Evolutionary conservation across 2,888 invertebrate species (phyloP).

Genomic region (Ditula angustiorana): DNA sequence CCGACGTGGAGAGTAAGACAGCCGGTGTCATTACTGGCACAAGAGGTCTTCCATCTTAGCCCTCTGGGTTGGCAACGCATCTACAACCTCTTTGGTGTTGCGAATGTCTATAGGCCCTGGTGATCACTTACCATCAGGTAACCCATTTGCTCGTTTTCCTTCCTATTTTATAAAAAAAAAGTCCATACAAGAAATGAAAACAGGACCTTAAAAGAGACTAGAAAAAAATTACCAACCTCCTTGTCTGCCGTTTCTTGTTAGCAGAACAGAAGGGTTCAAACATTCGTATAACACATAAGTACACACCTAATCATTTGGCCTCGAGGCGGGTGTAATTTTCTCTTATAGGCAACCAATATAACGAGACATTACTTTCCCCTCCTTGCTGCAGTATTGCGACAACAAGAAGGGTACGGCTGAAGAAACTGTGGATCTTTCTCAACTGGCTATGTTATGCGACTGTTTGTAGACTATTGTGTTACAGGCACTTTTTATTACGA

Average conservation of each 20-base stretch:
- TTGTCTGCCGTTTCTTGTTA: conserved; percentile 39
- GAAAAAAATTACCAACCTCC: conserved; percentile 4
- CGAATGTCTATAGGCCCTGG: too few relatives aligned
- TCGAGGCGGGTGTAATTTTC: conserved; percentile 53
- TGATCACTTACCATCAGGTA: too few relatives aligned
- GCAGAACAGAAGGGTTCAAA: conserved; percentile 34
- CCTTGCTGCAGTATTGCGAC: background rate
- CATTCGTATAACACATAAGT: conserved; percentile 47
- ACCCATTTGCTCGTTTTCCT: too few relatives aligned
- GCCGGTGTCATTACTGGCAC: too few relatives aligned
- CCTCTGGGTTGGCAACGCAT: too few relatives aligned
- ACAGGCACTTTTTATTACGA: conserved; percentile 65
- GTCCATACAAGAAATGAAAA: too few relatives aligned
- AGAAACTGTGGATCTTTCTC: conserved; percentile 42
- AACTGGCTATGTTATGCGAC: conserved; percentile 48
- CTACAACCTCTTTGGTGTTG: too few relatives aligned
- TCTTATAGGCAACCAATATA: conserved; percentile 47
- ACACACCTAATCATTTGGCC: conserved; percentile 57
- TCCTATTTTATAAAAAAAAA: too few relatives aligned
- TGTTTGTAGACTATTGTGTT: conserved; percentile 57
- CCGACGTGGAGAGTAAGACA: too few relatives aligned
- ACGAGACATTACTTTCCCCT: conserved; percentile 38
- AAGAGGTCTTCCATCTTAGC: too few relatives aligned
- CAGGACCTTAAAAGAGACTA: background rate
- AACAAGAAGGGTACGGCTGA: background rate